Base-by-base conservation (phyloP, 2,797 vertebrate genomes). In the Sternarchorhynchus goeldii region DNA sequence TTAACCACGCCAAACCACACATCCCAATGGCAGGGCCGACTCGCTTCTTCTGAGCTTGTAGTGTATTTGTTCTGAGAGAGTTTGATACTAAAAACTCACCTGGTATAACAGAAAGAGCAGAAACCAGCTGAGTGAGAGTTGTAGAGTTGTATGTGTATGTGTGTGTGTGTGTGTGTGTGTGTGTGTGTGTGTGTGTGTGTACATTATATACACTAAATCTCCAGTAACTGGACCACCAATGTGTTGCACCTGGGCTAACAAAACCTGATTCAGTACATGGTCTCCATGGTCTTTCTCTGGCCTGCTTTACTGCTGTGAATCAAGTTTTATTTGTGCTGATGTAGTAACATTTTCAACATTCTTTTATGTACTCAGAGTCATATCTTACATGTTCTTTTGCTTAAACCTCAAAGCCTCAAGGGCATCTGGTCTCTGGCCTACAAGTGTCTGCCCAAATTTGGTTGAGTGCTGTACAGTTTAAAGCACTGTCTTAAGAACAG, bases 171-270 rank as follows among this genome's bases (percentile, higher is more conserved):
- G 31, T 14, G 65, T 41, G 39, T 41, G 39, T 41, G 4, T 41
- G 57, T 63, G 20, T 75, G 14, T 69, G 60, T 63, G 6, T 39
- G 58, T 10, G 20, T 74, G 41, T 31, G 18, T 41, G 66, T 5
- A 4, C 66, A 18, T 21, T 20, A 70, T 45, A 70, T 58, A 69
- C 64, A 69, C 2, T 41, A 17, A 2, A 12, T 34, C 73, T 73
- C 21, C 2, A 8, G 58, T 67, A 21, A 70, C 58, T 39, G 6
- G 72, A 75, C 67, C 66, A 79, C 76, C 81, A 73, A 62, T 4
- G 73, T 2, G 18, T 67, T 62, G 56, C 73, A 82, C 81, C 77
- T 79, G 73, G 57, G 60, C 63, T 72, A 72, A 76, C 56, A 79
- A 1, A 58, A 59, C 60, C 58, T 60, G 36, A 72, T 73, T 78